Evolutionary conservation across 2,797 vertebrate genomes (phyloP), one percentile per base, ranked within the genome.

Genomic region (Decapterus maruadsi): DNA sequence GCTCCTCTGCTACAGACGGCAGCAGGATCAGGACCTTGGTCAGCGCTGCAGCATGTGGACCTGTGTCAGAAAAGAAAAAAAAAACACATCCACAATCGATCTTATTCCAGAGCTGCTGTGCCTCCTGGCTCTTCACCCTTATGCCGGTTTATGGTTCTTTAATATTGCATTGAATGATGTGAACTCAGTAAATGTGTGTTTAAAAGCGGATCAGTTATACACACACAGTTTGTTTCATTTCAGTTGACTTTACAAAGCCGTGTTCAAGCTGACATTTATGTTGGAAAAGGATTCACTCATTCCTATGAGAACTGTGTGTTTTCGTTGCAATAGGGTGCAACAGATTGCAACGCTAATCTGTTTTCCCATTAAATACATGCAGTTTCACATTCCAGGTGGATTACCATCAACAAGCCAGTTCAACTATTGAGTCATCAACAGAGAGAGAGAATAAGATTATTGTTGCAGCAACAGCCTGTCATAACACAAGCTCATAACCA

Each of bases 11-110:
- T 42, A 11, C 16, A 26, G 48, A 46, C 50, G 34, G 58, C 58
- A 50, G 42, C 42, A 67, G 50, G 40, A 14, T 56, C 50, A 72
- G 42, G 51, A 57, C 56, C 26, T 6, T 6, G 45, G 45, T 29
- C 26, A 58, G 53, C 2, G 8, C 36, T 14, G 8, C 43, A 42
- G 31, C n/a, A 17, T 31, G 8, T 12, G 2, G 20, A 29, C 55
- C n/a, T 45, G 14, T 45, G 14, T 46, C 45, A 46, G 45, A 46
- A 46, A 46, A 16, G n/a, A 26, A 3, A 26, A 26, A 26, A 26
- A 26, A 26, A 34, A 34, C 0, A 14, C 42, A 43, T 43, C 42
- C 14, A 43, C 42, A 16, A 45, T 46, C 45, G 6, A 17, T 46
- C 5, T 20, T 10, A 11, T 20, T 51, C 48, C 20, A 19, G 48